Conservation (phyloP, 2,797 vertebrate genomes). For the Carapus acus region DNA sequence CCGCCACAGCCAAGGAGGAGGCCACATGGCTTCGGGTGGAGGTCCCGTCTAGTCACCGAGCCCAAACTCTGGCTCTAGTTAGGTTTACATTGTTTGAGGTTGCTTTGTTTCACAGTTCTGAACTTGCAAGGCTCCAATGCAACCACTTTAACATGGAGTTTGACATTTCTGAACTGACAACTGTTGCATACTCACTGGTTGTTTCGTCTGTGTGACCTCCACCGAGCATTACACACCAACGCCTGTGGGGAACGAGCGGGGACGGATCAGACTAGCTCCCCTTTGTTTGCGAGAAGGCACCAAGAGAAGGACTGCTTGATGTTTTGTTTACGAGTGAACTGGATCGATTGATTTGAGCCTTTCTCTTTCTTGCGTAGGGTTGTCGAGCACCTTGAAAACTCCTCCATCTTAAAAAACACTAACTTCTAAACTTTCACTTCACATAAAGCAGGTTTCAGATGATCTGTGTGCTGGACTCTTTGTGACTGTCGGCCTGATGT, state of each 20-base stretch:
- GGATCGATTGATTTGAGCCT: not conserved
- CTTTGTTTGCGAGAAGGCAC: slow-evolving; percentile 17
- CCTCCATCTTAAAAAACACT: slow-evolving; percentile 4
- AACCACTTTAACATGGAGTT: slow-evolving; percentile 25
- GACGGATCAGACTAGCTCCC: not conserved
- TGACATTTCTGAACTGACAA: slow-evolving; percentile 26
- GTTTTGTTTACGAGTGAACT: slow-evolving; percentile 5
- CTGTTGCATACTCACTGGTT: slow-evolving; percentile 34
- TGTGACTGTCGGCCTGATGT: slow-evolving; percentile 38
- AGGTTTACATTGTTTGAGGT: slow-evolving; percentile 41
- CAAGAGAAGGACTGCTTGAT: slow-evolving; percentile 4
- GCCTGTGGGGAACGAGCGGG: too few relatives aligned
- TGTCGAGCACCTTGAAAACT: slow-evolving; percentile 14
- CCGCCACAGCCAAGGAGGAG: slow-evolving; percentile 7
- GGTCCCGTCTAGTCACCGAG: slow-evolving; percentile 8
- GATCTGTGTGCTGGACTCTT: too few relatives aligned
- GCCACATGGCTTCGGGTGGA: slow-evolving; percentile 13
- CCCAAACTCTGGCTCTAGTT: slow-evolving; percentile 42
- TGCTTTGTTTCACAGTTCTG: slow-evolving; percentile 15
- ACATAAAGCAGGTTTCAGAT: too few relatives aligned
- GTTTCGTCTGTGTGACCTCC: slow-evolving; percentile 19
- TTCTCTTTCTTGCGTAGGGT: slow-evolving; percentile 8
- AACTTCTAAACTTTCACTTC: too few relatives aligned
- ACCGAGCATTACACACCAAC: too few relatives aligned
- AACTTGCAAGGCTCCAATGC: slow-evolving; percentile 15